Conservation (phyloP, 2,888 invertebrate genomes). For the Cephalotes varians region DNA sequence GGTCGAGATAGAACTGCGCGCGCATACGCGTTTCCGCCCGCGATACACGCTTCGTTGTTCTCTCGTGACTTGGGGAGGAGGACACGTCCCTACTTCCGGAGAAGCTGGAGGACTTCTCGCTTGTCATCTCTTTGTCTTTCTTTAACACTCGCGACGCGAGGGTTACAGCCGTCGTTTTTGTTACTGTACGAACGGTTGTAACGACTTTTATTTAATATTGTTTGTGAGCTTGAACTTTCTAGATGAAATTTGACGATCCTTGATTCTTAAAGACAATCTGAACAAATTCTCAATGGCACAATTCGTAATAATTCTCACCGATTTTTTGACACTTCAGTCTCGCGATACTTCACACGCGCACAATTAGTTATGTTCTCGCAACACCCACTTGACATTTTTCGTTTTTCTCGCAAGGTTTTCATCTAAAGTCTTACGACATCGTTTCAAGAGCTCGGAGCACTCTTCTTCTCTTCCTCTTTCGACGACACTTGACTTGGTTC, state of each 20-base stretch:
- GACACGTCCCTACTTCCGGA: conserved; percentile 27
- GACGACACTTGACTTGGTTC: conserved; percentile 7
- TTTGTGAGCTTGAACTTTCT: background rate
- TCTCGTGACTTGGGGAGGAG: conserved; percentile 51
- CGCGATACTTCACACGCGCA: background rate
- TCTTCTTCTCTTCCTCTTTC: background rate
- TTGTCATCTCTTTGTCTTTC: conserved; percentile 46
- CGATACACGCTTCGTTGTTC: conserved; percentile 26
- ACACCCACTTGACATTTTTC: conserved; percentile 27
- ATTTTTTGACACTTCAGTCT: background rate
- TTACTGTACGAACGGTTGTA: background rate
- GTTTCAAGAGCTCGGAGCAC: conserved; percentile 14
- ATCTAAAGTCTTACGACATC: background rate
- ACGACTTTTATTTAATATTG: conserved; percentile 20
- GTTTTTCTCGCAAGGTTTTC: conserved; percentile 10
- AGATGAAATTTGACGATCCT: background rate
- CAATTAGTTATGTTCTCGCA: background rate
- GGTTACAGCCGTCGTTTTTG: background rate
- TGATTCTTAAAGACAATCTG: background rate
- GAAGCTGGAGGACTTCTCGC: conserved; percentile 57
- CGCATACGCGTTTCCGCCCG: conserved; percentile 48
- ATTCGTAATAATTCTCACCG: background rate
- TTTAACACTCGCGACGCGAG: background rate
- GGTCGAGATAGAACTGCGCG: conserved; percentile 63
- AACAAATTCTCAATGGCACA: background rate